Evolutionary conservation across 30 jellyfish, hydroid and myxozoan species (phyloP).

Genomic region (Catostylus mosaicus): DNA sequence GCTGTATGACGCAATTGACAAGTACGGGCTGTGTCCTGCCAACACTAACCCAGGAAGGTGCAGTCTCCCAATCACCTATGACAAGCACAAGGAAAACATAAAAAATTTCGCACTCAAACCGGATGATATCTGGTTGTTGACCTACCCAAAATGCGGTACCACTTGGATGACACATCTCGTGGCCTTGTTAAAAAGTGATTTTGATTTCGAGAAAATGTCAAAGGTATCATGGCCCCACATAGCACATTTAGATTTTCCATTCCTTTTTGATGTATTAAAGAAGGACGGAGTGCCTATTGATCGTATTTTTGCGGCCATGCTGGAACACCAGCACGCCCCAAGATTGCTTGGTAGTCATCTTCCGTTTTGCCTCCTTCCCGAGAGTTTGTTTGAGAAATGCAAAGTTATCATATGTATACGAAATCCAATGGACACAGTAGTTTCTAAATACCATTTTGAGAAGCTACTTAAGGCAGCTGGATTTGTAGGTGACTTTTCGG

Average conservation of each 20-base stretch:
- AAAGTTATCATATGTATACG: background rate
- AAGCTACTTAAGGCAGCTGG: background rate
- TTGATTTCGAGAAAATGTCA: background rate
- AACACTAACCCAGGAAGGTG: background rate
- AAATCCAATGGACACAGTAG: background rate
- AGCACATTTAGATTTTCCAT: background rate
- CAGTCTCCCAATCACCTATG: background rate
- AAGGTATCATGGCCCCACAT: background rate
- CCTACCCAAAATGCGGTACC: background rate
- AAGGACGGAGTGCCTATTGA: background rate
- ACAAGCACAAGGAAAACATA: background rate
- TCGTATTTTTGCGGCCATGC: background rate
- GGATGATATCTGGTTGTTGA: background rate
- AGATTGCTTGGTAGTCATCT: background rate
- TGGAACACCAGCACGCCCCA: background rate
- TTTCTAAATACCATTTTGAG: background rate
- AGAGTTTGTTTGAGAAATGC: background rate
- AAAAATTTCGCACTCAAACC: background rate
- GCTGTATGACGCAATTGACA: no score
- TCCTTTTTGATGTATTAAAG: background rate
- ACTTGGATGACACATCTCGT: background rate
- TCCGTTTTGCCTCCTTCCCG: background rate
- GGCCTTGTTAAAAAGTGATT: background rate
- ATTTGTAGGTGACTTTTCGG: background rate
- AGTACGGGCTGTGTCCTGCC: background rate